Evolutionary conservation across 1,140 invertebrate species (phyloP).

Genomic region (Mactra quadrangularis): DNA sequence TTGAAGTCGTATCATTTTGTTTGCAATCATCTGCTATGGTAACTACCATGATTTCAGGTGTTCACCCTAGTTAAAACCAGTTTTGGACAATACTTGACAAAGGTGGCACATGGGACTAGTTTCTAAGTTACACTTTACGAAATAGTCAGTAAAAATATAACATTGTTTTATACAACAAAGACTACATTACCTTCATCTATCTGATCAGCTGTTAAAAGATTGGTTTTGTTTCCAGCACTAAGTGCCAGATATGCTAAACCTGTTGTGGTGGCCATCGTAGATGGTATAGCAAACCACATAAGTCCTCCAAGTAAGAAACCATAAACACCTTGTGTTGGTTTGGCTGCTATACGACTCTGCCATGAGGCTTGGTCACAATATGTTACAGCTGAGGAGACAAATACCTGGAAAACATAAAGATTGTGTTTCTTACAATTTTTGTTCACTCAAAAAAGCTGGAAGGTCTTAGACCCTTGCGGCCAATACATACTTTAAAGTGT

Average conservation of each 20-base stretch:
- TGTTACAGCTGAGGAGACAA: slow-evolving; percentile 81
- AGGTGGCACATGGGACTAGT: too few species aligned
- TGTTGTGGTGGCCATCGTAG: slow-evolving; percentile 81
- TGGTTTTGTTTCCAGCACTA: slow-evolving; percentile 72
- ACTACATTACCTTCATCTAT: slow-evolving; percentile 79
- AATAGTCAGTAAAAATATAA: too few species aligned
- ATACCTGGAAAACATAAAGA: slow-evolving; percentile 62
- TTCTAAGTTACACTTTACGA: too few species aligned
- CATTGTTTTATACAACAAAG: too few species aligned
- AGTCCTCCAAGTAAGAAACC: slow-evolving; percentile 82
- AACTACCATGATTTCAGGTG: too few species aligned
- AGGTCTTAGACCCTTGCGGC: too few species aligned
- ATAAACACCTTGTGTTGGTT: slow-evolving; percentile 80
- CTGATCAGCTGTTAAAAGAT: slow-evolving; percentile 71
- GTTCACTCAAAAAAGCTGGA: not conserved
- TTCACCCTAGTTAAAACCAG: too few species aligned
- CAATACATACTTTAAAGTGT: too few species aligned
- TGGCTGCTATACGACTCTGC: slow-evolving; percentile 80
- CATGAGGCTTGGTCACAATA: slow-evolving; percentile 83
- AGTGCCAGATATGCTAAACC: slow-evolving; percentile 81
- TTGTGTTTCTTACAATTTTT: not conserved
- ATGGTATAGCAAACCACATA: slow-evolving; percentile 83
- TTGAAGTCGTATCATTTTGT: too few species aligned
- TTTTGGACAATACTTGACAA: too few species aligned
- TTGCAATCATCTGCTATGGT: too few species aligned